phyloP scores from a whole-genome alignment of 2,888 invertebrate genomes.

The Caprella mutica region DNA sequence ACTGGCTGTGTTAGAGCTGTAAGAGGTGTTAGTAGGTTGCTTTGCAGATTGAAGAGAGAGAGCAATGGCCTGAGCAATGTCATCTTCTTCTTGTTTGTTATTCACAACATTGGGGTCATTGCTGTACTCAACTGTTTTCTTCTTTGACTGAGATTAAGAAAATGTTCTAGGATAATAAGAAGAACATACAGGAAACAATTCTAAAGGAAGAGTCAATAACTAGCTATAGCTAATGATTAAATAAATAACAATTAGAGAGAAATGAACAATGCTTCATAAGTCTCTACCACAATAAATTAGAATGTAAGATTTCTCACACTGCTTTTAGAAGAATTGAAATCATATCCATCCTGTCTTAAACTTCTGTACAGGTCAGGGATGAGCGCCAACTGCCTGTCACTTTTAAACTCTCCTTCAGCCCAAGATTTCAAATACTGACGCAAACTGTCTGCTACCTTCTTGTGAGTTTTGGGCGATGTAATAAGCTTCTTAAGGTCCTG shows the following conservation, averaged over 20 bases:
- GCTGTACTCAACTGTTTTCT: slow-evolving; percentile 31
- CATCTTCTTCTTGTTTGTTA: slow-evolving; percentile 76
- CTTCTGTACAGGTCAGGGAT: slow-evolving; percentile 74
- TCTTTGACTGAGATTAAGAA: slow-evolving; percentile 26
- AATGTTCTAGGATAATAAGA: no score
- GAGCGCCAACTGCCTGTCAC: slow-evolving; percentile 74
- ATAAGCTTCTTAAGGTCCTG: slow-evolving; percentile 69
- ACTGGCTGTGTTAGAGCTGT: no score
- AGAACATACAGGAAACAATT: no score
- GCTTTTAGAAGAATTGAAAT: slow-evolving; percentile 36
- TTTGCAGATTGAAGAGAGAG: slow-evolving; percentile 60
- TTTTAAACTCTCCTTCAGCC: slow-evolving; percentile 85
- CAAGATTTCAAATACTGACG: slow-evolving; percentile 67
- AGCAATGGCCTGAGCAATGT: slow-evolving; percentile 86
- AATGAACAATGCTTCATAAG: neutral
- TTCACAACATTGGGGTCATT: slow-evolving; percentile 43
- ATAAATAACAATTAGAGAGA: no score
- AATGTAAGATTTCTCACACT: slow-evolving; percentile 23
- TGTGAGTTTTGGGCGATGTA: slow-evolving; percentile 42
- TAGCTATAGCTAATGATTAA: no score
- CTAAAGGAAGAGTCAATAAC: no score
- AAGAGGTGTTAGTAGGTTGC: no score
- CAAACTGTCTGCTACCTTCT: slow-evolving; percentile 27
- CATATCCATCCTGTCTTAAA: slow-evolving; percentile 57
- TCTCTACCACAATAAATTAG: neutral